Conservation (phyloP, 2,888 invertebrate species). For the Drosophila silvestris region DNA sequence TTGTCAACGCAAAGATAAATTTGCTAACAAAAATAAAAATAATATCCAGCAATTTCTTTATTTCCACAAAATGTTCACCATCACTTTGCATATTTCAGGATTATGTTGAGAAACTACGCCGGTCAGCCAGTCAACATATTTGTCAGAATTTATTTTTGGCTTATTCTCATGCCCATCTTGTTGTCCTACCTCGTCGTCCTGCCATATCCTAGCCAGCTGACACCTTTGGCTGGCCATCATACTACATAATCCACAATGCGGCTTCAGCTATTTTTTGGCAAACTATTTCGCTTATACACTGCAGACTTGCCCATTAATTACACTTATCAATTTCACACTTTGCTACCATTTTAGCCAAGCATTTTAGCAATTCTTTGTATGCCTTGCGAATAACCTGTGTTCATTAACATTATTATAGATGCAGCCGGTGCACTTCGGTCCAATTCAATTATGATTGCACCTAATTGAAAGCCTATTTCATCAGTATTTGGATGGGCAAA, state of each 20-base stretch:
- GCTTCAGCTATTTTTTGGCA: conserved; percentile 30
- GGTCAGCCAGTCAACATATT: conserved; percentile 33
- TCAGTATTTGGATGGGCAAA: background rate
- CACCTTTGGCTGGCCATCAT: conserved; percentile 45
- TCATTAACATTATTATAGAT: background rate
- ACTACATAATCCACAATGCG: conserved; percentile 50
- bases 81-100: conserved; percentile 23
- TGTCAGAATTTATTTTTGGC: conserved; percentile 53
- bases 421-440: background rate
- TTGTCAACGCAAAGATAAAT: conserved; percentile 14
- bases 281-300: conserved; percentile 14
- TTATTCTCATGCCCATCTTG: background rate
- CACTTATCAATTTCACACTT: conserved; percentile 37
- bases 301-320: conserved; percentile 52
- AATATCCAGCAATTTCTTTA: background rate
- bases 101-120: conserved; percentile 25
- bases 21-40: background rate
- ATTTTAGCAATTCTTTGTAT: background rate
- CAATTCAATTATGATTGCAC: background rate
- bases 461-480: background rate
- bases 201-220: conserved; percentile 2
- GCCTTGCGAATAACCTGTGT: background rate
- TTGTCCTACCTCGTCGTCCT: background rate
- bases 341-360: background rate
- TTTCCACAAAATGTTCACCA: conserved; percentile 21